A percentile compares a stretch with the other conserved stretches of the same genome.
Conservation (phyloP, 2,888 invertebrate species). For the Dastarcus helophoroides region DNA sequence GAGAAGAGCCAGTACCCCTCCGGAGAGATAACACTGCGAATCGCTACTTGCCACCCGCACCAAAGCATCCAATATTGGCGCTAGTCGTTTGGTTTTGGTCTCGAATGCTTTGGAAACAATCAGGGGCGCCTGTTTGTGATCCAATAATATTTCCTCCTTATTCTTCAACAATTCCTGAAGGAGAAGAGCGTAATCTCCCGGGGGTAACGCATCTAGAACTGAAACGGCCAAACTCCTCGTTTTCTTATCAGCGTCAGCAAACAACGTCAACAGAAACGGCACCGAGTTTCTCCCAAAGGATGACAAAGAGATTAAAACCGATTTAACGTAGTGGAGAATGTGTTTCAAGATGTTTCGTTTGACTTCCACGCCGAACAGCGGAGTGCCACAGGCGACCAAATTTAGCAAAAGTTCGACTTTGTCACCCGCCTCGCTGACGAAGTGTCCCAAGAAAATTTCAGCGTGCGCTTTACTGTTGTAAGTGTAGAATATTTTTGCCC, state of each 20-base stretch:
- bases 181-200: slow-evolving; percentile 10
- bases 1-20: slow-evolving; percentile 34
- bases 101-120: slow-evolving; percentile 41
- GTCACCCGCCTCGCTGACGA: slow-evolving; percentile 12
- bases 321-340: too few relatives aligned
- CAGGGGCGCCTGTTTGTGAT: slow-evolving; percentile 53
- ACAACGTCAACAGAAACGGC: slow-evolving; percentile 11
- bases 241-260: slow-evolving; percentile 8
- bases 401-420: slow-evolving; percentile 20
- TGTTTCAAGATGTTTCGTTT: slow-evolving; percentile 11
- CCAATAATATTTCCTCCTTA: slow-evolving; percentile 47
- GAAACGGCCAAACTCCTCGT: too few relatives aligned
- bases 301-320: too few relatives aligned
- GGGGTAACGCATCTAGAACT: too few relatives aligned
- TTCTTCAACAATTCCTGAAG: slow-evolving; percentile 17
- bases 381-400: slow-evolving; percentile 13
- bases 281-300: too few relatives aligned
- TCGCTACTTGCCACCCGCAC: too few relatives aligned
- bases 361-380: slow-evolving; percentile 10
- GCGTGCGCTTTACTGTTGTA: slow-evolving; percentile 23
- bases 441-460: slow-evolving; percentile 36
- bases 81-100: too few relatives aligned
- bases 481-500: slow-evolving; percentile 39
- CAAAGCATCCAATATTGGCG: too few relatives aligned
- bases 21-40: slow-evolving; percentile 33